Conservation (phyloP, 2,797 vertebrate genomes). For the Uromys caudimaculatus region DNA sequence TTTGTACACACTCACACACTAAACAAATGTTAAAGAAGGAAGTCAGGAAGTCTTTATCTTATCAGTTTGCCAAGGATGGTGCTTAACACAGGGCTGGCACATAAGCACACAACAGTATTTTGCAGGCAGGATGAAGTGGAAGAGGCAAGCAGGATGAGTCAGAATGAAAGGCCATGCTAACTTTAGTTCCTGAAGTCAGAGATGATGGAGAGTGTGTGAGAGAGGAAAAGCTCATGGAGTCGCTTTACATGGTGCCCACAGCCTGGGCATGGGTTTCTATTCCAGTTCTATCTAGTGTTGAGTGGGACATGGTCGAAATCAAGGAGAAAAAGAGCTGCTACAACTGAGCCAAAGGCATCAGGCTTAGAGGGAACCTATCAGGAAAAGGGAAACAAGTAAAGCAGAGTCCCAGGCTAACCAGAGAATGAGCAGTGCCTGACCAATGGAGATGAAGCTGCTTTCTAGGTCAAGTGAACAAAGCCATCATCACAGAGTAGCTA, state of each 20-base stretch:
- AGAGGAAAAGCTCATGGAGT: background rate
- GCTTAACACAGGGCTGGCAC: background rate
- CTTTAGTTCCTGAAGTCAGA: slow-evolving; percentile 34
- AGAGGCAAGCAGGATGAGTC: background rate
- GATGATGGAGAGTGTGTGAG: background rate
- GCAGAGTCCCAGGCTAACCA: background rate
- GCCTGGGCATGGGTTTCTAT: background rate
- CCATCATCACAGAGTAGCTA: background rate
- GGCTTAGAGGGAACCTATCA: background rate
- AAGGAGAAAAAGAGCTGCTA: background rate
- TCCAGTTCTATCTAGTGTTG: background rate
- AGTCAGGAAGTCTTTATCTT: background rate
- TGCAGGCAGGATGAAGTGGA: background rate
- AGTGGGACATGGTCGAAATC: background rate
- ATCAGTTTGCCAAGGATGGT: background rate
- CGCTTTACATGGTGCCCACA: background rate
- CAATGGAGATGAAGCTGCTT: background rate
- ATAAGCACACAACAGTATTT: background rate
- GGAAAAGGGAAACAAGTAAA: background rate
- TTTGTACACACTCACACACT: background rate
- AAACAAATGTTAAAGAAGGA: background rate
- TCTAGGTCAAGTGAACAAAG: slow-evolving; percentile 16
- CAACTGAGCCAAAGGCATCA: background rate
- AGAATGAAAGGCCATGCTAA: background rate
- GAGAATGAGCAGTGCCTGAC: background rate